phyloP scores from a whole-genome alignment of 2,113 vertebrate genomes.

The Pterophyllum scalare region DNA sequence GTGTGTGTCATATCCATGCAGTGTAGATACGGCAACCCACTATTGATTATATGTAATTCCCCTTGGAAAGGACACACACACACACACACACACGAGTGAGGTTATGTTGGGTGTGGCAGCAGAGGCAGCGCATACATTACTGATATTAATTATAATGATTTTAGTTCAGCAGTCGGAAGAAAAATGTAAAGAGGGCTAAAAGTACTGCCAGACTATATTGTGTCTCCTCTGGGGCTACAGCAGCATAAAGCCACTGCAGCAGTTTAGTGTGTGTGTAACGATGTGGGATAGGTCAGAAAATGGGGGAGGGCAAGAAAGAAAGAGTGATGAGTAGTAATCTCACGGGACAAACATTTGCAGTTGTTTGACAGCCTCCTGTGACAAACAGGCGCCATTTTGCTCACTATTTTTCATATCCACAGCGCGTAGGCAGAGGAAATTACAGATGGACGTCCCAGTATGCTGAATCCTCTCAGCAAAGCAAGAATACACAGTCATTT shows the following conservation, averaged over 20 bases:
- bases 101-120: slow-evolving; percentile 2
- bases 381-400: not conserved
- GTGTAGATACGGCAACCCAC: slow-evolving; percentile 8
- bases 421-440: slow-evolving; percentile 32
- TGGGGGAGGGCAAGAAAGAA: not conserved
- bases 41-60: slow-evolving; percentile 35
- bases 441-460: slow-evolving; percentile 16
- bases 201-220: not conserved
- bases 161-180: not conserved
- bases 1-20: slow-evolving; percentile 17
- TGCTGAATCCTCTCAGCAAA: not conserved
- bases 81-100: not conserved
- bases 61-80: slow-evolving; percentile 13
- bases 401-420: not conserved
- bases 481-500: not conserved
- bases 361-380: slow-evolving; percentile 9
- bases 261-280: not conserved
- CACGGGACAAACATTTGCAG: slow-evolving; percentile 28
- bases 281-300: slow-evolving; percentile 27
- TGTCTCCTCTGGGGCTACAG: slow-evolving; percentile 7
- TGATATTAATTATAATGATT: slow-evolving; percentile 56
- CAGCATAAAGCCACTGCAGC: not conserved
- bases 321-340: slow-evolving; percentile 54
- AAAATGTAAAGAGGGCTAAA: not conserved
- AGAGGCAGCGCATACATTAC: slow-evolving; percentile 42